Evolutionary conservation across 2,113 vertebrate genomes (phyloP).

Genomic region (Plecotus auritus): DNA sequence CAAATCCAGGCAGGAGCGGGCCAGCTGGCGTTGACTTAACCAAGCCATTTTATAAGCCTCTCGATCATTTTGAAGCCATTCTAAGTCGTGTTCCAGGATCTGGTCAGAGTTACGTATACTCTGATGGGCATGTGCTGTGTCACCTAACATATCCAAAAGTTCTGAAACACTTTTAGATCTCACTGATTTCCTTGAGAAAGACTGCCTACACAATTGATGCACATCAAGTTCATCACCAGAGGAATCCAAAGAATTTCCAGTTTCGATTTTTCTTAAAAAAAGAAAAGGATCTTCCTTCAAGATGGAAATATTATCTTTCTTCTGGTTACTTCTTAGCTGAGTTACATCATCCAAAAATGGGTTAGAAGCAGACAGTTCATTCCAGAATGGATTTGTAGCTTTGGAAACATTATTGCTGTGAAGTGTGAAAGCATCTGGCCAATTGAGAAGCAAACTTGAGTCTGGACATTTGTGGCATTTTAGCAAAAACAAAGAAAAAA

Average conservation of each 20-base stretch:
- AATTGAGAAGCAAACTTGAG: constrained; percentile 65
- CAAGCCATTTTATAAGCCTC: constrained; percentile 97
- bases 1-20: constrained; percentile 92
- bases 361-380: constrained; percentile 90
- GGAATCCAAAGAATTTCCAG: constrained; percentile 84
- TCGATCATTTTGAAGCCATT: constrained; percentile 90
- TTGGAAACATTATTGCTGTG: constrained; percentile 60
- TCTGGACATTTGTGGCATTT: constrained; percentile 38
- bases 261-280: constrained; percentile 77
- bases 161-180: constrained; percentile 93
- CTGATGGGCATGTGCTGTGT: constrained; percentile 65
- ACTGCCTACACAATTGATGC: constrained; percentile 77
- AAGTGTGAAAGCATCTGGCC: constrained; percentile 65
- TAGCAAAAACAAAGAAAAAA: constrained; percentile 63
- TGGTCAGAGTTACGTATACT: constrained; percentile 71
- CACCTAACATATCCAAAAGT: constrained; percentile 86
- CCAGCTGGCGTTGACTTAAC: constrained; percentile 93
- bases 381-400: constrained; percentile 93
- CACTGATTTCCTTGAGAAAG: constrained; percentile 81
- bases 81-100: constrained; percentile 83
- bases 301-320: constrained; percentile 72
- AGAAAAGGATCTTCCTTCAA: constrained; percentile 83
- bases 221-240: constrained; percentile 91
- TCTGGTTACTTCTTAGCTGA: constrained; percentile 78
- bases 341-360: constrained; percentile 94